Percentiles rank a stretch among this genome's conserved stretches.
Evolutionary conservation across 2,888 invertebrate species (phyloP).

Genomic region (Cantharis flavilabris): DNA sequence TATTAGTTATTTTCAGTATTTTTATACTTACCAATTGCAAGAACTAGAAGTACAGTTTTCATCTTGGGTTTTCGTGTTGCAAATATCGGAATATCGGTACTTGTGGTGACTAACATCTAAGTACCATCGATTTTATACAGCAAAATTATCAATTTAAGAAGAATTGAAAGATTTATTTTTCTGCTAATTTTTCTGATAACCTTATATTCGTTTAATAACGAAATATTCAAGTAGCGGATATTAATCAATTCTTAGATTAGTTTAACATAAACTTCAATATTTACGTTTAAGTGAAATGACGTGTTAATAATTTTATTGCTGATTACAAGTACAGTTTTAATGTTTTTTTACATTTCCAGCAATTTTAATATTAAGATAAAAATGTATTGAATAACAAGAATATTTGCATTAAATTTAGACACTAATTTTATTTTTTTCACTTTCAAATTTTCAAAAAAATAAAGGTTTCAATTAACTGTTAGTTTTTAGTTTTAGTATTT

Average conservation of each 20-base stretch:
- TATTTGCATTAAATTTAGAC: no score
- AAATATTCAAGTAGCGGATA: neutral
- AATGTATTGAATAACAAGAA: no score
- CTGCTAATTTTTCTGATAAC: neutral
- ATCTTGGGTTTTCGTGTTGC: neutral
- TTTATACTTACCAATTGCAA: neutral
- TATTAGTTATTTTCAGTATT: neutral
- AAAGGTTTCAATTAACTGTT: no score
- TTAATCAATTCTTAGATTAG: neutral
- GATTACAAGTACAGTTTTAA: no score
- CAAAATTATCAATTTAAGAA: neutral
- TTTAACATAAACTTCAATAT: neutral
- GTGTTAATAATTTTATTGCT: neutral
- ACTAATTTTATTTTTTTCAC: no score
- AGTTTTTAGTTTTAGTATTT: no score
- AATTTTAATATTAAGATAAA: no score
- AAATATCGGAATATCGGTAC: neutral
- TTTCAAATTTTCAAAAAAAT: no score
- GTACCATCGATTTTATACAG: neutral
- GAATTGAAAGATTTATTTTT: neutral
- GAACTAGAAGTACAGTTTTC: neutral
- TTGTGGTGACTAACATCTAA: neutral
- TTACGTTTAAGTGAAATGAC: neutral
- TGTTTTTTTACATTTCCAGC: no score
- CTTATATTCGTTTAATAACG: neutral